Evolutionary conservation across 2,888 invertebrate genomes (phyloP), one percentile per base, ranked within the genome.

Genomic region (Sialis fuliginosa): DNA sequence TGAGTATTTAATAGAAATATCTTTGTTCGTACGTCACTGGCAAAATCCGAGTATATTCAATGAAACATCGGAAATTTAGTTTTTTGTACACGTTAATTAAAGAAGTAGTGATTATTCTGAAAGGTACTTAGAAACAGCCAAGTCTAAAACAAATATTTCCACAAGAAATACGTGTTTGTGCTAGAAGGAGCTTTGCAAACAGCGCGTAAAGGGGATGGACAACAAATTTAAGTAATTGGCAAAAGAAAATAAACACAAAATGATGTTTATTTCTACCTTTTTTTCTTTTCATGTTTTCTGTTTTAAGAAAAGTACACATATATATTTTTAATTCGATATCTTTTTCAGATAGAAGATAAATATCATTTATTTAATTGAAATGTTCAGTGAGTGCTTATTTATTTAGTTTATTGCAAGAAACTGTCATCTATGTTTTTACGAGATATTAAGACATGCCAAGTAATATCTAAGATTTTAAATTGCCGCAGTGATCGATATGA

Each of bases 181-280:
- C 37, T 10, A n/a, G 6, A 37, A 7, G 37, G 12, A 12, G 12
- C 37, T 37, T 6, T 10, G 12, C 12, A 37, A 37, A 37, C 37
- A 43, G 12, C 12, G 12, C 31, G 34, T 31, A 33, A 12, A 4
- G 12, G 33, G 12, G 33, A 43, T 39, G 31, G 45, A 39, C 45
- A 45, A 45, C 45, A 45, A 37, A 45, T 45, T 45, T 45, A 45
- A 45, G 45, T 45, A 45, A 45, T 45, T 45, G 44, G 35, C 13
- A 44, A 22, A 35, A 35, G 34, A 13, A 32, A 22, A 42, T 12
- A 44, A 12, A 42, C 13, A 30, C 22, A 42, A 30, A 42, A 22
- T 31, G 12, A 42, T 42, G 31, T 42, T 22, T 42, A 30, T 42
- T 22, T 42, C 31, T 42, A 42, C 31, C 39, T 39, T 9, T 35